phyloP scores from a whole-genome alignment of 2,888 invertebrate genomes.

The Drosophila neonasuta region DNA sequence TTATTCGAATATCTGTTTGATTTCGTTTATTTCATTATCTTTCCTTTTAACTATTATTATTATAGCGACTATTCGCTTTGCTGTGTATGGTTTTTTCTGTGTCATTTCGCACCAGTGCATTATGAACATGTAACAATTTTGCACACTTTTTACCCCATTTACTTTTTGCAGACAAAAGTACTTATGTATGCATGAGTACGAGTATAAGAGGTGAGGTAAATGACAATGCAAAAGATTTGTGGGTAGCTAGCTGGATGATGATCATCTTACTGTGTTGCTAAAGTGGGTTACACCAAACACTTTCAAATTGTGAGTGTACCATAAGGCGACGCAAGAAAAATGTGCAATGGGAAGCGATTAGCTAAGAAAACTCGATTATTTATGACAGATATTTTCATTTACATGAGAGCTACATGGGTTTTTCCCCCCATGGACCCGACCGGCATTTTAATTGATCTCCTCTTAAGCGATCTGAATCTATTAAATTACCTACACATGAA shows the following conservation, averaged over 20 bases:
- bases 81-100: slow-evolving; percentile 53
- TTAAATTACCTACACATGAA: slow-evolving; percentile 14
- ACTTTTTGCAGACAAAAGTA: slow-evolving; percentile 16
- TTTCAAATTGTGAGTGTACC: slow-evolving; percentile 9
- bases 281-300: slow-evolving; percentile 46
- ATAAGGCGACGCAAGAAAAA: slow-evolving; percentile 2
- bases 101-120: slow-evolving; percentile 55
- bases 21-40: slow-evolving; percentile 44
- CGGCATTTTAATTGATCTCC: slow-evolving; percentile 20
- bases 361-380: slow-evolving; percentile 10
- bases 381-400: slow-evolving; percentile 5
- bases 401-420: slow-evolving; percentile 1
- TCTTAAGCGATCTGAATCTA: slow-evolving; percentile 21
- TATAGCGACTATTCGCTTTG: slow-evolving; percentile 44
- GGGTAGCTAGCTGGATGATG: slow-evolving; percentile 13
- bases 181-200: not conserved
- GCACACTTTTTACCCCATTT: slow-evolving; percentile 29
- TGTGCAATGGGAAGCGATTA: slow-evolving; percentile 20
- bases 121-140: slow-evolving; percentile 59
- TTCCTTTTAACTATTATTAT: slow-evolving; percentile 13
- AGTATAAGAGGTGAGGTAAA: slow-evolving; percentile 33
- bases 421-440: slow-evolving; percentile 1
- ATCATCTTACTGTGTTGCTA: slow-evolving; percentile 20
- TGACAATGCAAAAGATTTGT: slow-evolving; percentile 38
- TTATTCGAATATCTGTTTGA: slow-evolving; percentile 32